Base-by-base conservation (phyloP, 2,888 invertebrate genomes). In the Malacosoma neustria region DNA sequence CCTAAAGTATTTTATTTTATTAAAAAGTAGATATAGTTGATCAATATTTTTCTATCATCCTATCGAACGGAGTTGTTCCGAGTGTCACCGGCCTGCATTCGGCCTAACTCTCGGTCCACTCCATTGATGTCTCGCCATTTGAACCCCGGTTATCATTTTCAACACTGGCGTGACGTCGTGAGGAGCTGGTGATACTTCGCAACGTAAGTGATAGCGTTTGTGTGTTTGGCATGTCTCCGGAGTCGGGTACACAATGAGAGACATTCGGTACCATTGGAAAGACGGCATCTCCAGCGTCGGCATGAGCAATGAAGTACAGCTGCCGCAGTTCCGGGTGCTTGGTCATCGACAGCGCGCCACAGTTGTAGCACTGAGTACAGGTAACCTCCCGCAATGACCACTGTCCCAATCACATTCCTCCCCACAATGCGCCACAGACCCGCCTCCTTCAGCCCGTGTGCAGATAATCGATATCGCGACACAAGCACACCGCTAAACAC, bases 241-340 rank as follows among this genome's bases (percentile, higher is more conserved):
- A 96, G 96, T 96, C 93, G 96, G 96, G 91, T 96, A 96, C 93
- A 96, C 96, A 90, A 96, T 95, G 95, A 93, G 93, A 91, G 96
- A 96, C 92, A 96, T 96, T 90, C 93, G 94, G 87, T 97, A 97
- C 91, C 93, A 93, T 90, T 97, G 97, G 97, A 93, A 93, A 89
- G 92, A 94, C 89, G 96, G 95, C 80, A 90, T 90, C 85, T 91
- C 92, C 87, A 95, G 96, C 88, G 96, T 97, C 88, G 95, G 95
- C 87, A 95, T 97, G 90, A 94, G 94, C 91, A 93, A 91, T 87
- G 95, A 96, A 88, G 95, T 97, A 88, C 94, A 96, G 90, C 92
- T 97, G 84, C 97, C 97, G 71, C 97, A 97, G 89, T 97, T 97
- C 91, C 93, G 95, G 87, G 96, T 97, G 81, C 92, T 97, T 87